Percentiles rank a stretch among this genome's conserved stretches.
Evolutionary conservation across 1,140 invertebrate genomes (phyloP).

Genomic region (Rhynchophorus ferrugineus): DNA sequence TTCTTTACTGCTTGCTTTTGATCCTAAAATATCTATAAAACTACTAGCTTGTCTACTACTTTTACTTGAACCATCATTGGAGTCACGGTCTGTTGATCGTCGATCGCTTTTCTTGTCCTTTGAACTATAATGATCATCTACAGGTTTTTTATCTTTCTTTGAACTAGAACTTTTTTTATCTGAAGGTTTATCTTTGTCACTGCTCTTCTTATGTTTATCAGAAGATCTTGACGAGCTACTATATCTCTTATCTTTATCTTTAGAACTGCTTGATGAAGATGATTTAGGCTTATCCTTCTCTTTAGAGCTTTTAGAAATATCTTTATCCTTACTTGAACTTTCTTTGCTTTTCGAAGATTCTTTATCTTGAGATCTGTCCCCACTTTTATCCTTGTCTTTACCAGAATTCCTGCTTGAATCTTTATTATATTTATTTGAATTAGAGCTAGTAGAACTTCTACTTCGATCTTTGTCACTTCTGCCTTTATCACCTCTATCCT

Average conservation of each 20-base stretch:
- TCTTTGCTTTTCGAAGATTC: constrained; percentile 11
- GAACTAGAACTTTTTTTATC: constrained; percentile 13
- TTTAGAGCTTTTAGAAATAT: constrained; percentile 27
- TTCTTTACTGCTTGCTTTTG: constrained; percentile 22
- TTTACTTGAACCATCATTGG: constrained; percentile 45
- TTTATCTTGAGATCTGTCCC: constrained; percentile 30
- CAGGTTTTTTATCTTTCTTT: constrained; percentile 31
- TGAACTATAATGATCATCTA: constrained; percentile 50
- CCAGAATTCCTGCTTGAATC: constrained; percentile 13
- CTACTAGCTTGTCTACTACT: constrained; percentile 18
- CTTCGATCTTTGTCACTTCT: constrained; percentile 24
- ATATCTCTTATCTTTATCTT: constrained; percentile 23
- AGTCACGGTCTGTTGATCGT: constrained; percentile 51
- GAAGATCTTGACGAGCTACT: constrained; percentile 19
- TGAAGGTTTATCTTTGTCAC: not conserved
- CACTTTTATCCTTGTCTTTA: constrained; percentile 17
- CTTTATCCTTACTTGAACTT: constrained; percentile 19
- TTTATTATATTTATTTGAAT: constrained; percentile 23
- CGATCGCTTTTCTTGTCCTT: constrained; percentile 45
- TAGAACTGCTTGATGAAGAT: constrained; percentile 15
- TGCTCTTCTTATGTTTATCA: constrained; percentile 19
- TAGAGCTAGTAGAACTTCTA: constrained; percentile 20
- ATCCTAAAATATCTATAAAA: constrained; percentile 20
- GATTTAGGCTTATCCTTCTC: constrained; percentile 26
- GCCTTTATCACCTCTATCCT: constrained; percentile 16